Base-by-base conservation (phyloP, 2,113 vertebrate genomes). In the Sialia sialis region DNA sequence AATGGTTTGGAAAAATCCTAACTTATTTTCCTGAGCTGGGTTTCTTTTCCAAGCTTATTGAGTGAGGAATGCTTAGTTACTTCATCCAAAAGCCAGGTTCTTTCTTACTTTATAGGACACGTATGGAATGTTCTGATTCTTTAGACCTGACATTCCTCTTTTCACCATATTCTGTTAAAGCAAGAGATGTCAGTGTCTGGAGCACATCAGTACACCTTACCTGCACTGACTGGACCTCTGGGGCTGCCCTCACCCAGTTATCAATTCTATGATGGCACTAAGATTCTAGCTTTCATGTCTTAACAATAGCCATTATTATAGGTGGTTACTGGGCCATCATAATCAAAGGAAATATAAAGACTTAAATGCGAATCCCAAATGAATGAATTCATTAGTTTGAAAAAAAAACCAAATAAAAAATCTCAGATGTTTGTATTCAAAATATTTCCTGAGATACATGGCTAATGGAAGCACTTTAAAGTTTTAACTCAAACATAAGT, bases 331-430 rank as follows among this genome's bases (percentile, higher is more conserved):
- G 46, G 16, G 23, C 16, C 75, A 56, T 13, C 16, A 2, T 60
- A 86, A 94, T 52, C 52, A 90, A 94, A 86, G 15, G 18, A 90
- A 95, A 75, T 68, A 90, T 7, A 34, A 86, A 77, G 34, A 80
- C 21, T 62, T 86, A 21, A 84, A 90, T 93, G 76, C 34, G 0
- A 84, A 81, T 67, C 22, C n/a, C 25, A 81, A 81, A 87, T 78
- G 16, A 92, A 74, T 81, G 9, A 20, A 84, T 62, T 55, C 11
- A 66, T 67, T 91, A 46, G 55, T 77, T 58, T 39, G 43, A 58
- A 78, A 78, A 85, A 68, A 92, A 89, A 64, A 58, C 44, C 41
- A 93, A 84, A 74, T 67, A 22, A 95, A 90, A 89, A 20, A 81
- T 70, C 38, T 7, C 43, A 70, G 48, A 51, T 75, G 43, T 78